Conservation (phyloP, 2,113 vertebrate species). For the Gallinago media region DNA sequence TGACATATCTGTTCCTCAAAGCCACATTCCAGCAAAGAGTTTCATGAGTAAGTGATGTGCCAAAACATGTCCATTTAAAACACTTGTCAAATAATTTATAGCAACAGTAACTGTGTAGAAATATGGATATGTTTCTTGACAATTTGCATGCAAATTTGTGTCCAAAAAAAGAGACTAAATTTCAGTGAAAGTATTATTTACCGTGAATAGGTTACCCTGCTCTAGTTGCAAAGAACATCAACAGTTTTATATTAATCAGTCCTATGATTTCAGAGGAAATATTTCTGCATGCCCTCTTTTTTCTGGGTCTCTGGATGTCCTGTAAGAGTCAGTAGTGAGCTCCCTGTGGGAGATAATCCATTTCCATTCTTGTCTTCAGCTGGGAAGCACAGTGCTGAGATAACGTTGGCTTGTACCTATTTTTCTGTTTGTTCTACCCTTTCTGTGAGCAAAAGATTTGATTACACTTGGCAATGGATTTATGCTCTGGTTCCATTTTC, state of each 20-base stretch:
- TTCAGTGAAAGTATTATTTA: not conserved
- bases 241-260: not conserved
- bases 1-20: not conserved
- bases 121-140: not conserved
- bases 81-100: not conserved
- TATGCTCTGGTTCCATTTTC: slow-evolving; percentile 31
- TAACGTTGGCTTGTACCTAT: not conserved
- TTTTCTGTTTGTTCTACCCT: not conserved
- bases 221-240: not conserved
- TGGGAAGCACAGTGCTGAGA: not conserved
- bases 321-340: not conserved
- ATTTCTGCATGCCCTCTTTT: not conserved
- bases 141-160: not conserved
- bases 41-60: not conserved
- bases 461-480: slow-evolving; percentile 36
- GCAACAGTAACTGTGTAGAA: not conserved
- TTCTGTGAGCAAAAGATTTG: not conserved
- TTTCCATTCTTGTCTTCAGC: not conserved
- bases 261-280: not conserved
- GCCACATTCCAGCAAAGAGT: not conserved
- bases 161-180: not conserved
- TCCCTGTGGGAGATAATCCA: not conserved
- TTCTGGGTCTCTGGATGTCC: not conserved
- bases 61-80: not conserved
- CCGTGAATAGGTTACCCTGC: not conserved